These are phyloP conservation scores for Megaceryle alcyon DNA, from an alignment of 2,797 vertebrate genomes.

Conservation along the genomic window DNA sequence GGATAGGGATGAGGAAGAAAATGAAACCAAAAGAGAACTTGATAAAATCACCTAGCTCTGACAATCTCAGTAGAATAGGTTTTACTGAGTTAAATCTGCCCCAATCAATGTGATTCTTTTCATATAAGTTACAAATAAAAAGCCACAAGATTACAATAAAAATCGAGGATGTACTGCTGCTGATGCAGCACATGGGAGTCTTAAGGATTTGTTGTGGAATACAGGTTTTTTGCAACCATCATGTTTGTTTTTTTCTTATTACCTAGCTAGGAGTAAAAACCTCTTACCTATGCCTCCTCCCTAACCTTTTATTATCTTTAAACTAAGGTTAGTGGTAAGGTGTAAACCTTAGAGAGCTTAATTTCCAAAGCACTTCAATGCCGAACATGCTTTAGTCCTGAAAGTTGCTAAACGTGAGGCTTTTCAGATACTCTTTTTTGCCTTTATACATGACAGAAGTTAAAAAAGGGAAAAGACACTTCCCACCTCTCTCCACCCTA, in stretches of 20 bases:
- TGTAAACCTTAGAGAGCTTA: constrained; percentile 31
- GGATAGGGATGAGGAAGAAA: constrained; percentile 95
- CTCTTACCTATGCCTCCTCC: not conserved
- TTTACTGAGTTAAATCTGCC: constrained; percentile 98
- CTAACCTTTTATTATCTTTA: constrained; percentile 61
- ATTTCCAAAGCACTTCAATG: constrained; percentile 47
- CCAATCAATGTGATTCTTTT: constrained; percentile 97
- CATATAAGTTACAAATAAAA: constrained; percentile 98
- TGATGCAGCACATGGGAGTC: constrained; percentile 78
- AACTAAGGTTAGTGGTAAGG: constrained; percentile 12
- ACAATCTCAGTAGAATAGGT: constrained; percentile 95
- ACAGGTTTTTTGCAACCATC: constrained; percentile 70
- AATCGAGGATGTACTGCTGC: constrained; percentile 78
- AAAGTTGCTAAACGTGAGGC: constrained; percentile 11
- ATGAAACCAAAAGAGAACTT: constrained; percentile 96
- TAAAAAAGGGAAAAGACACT: not conserved
- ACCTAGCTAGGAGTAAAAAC: constrained; percentile 3
- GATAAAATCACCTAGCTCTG: constrained; percentile 96
- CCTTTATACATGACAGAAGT: not conserved
- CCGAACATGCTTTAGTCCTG: not conserved
- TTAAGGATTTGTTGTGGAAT: constrained; percentile 80
- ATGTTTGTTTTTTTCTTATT: constrained; percentile 72
- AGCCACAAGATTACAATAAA: constrained; percentile 95
- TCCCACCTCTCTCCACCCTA: not conserved
- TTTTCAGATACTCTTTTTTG: constrained; percentile 15